A percentile compares a stretch with the other conserved stretches of the same genome.
Evolutionary conservation across 64 coral and sea anemone species (phyloP).

Genomic region (Anthopleura sola): DNA sequence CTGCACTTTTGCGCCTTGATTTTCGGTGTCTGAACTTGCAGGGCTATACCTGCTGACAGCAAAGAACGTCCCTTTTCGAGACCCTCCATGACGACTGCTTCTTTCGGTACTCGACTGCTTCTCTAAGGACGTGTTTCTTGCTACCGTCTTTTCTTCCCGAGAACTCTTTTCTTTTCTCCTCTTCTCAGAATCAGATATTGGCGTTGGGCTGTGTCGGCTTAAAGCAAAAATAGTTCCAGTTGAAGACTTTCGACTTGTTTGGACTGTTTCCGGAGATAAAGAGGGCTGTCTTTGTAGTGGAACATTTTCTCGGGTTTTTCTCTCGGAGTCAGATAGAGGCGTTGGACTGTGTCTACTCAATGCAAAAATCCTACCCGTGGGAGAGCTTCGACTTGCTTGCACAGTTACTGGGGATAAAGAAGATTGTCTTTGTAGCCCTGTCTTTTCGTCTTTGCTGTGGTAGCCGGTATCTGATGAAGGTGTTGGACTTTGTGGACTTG

Average conservation of each 20-base stretch:
- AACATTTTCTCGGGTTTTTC: background rate
- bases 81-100: background rate
- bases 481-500: conserved; percentile 12
- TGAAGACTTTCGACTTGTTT: background rate
- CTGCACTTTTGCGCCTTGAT: background rate
- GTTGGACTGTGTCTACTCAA: conserved; percentile 13
- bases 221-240: conserved; percentile 11
- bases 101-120: background rate
- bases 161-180: background rate
- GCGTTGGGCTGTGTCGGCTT: conserved; percentile 13
- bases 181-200: background rate
- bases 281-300: background rate
- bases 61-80: background rate
- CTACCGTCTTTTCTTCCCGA: background rate
- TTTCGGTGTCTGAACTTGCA: background rate
- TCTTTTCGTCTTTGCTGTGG: background rate
- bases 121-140: background rate
- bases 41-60: conserved; percentile 7
- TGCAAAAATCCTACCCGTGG: background rate
- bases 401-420: background rate
- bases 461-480: background rate
- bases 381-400: background rate
- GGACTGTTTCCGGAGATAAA: conserved; percentile 2
- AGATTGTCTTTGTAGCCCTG: background rate
- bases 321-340: background rate